Percentiles rank a stretch among this genome's conserved stretches.
Conservation (phyloP, 2,888 invertebrate species). For the Lampropteryx suffumata region DNA sequence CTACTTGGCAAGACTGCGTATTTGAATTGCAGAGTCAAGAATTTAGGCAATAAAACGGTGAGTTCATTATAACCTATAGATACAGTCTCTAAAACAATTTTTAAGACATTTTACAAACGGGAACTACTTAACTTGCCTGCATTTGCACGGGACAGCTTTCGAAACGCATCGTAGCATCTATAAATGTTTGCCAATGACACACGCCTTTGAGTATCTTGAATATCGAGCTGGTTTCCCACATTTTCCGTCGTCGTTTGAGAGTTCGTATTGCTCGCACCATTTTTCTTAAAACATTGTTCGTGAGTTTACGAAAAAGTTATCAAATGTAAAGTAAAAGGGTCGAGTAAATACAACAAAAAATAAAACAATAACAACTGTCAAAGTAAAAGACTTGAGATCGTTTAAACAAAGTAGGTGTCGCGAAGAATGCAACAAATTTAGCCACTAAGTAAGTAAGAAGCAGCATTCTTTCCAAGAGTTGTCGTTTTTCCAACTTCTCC, state of each 20-base stretch:
- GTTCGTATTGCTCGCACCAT: too few species aligned
- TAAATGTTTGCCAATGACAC: too few species aligned
- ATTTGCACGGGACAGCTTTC: too few species aligned
- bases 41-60: conserved; percentile 95
- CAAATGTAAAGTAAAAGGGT: not conserved
- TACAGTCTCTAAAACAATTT: too few species aligned
- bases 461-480: conserved; percentile 24
- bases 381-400: conserved; percentile 13
- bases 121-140: too few species aligned
- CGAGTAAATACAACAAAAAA: conserved; percentile 3
- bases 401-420: conserved; percentile 30
- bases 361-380: conserved; percentile 4
- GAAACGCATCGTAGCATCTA: too few species aligned
- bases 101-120: too few species aligned
- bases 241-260: too few species aligned
- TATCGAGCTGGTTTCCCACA: too few species aligned
- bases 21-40: conserved; percentile 94
- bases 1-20: conserved; percentile 95
- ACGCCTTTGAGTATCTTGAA: too few species aligned
- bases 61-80: too few species aligned
- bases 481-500: conserved; percentile 36
- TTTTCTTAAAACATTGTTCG: not conserved
- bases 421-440: conserved; percentile 25
- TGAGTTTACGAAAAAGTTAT: too few species aligned
- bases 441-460: conserved; percentile 32